These are phyloP conservation scores for Lampris megalopsis DNA, from an alignment of 2,113 vertebrate species.

Conservation along the genomic window DNA sequence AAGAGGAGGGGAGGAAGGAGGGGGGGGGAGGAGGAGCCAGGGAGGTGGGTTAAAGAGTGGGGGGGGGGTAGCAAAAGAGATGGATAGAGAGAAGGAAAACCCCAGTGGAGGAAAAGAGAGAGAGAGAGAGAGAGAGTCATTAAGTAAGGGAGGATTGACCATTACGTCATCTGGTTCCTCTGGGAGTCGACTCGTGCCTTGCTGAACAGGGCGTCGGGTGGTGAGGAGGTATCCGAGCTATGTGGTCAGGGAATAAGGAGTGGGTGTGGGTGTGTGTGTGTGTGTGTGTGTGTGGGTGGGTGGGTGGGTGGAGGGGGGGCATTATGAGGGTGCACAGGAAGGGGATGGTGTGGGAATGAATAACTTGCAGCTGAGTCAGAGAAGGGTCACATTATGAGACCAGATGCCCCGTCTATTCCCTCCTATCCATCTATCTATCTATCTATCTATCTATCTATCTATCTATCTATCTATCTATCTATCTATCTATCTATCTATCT, in stretches of 20 bases:
- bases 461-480: neutral
- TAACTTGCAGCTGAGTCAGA: constrained; percentile 29
- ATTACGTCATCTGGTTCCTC: constrained; percentile 27
- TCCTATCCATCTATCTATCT: neutral
- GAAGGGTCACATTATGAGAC: constrained; percentile 15
- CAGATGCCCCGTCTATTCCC: neutral
- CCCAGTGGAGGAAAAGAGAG: neutral
- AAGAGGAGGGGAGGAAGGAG: too few relatives aligned
- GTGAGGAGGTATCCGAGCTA: neutral
- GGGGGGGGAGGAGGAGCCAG: neutral
- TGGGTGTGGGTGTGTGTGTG: neutral
- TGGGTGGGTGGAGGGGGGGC: neutral
- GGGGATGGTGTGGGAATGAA: constrained; percentile 1
- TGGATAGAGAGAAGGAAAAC: neutral
- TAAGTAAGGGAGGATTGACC: neutral
- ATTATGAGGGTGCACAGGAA: neutral
- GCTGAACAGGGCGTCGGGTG: neutral
- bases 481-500: neutral
- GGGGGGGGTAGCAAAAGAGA: constrained; percentile 1
- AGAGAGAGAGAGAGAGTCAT: neutral
- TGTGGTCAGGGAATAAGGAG: neutral
- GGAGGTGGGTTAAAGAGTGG: neutral
- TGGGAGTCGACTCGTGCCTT: constrained; percentile 9
- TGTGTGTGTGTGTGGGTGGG: neutral
- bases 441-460: neutral